These are phyloP conservation scores for Drosophila meridiana DNA, from an alignment of 2,888 invertebrate species.

Conservation along the genomic window DNA sequence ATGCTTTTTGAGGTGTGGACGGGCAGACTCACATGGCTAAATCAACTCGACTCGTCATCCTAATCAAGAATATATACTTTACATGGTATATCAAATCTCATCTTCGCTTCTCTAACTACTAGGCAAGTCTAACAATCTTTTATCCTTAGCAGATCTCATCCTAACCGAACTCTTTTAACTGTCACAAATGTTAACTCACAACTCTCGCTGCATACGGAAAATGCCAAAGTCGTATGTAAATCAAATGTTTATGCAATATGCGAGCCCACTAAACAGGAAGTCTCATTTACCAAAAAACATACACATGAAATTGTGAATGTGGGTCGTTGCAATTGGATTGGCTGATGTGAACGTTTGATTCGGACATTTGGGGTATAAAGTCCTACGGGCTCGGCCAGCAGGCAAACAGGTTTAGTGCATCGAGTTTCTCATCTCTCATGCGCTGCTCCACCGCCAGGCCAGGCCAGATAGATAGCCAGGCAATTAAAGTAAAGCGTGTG, in stretches of 20 bases:
- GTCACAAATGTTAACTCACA: neutral
- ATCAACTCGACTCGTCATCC: too few relatives aligned
- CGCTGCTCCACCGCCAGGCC: neutral
- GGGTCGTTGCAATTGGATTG: constrained; percentile 28
- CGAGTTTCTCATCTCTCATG: neutral
- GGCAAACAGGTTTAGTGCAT: constrained; percentile 28
- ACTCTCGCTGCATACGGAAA: constrained; percentile 50
- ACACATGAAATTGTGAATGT: constrained; percentile 18
- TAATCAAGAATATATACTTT: too few relatives aligned
- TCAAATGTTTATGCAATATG: constrained; percentile 48
- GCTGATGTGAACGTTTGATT: constrained; percentile 24
- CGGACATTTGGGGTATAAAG: neutral
- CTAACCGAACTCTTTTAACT: neutral
- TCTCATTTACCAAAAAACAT: constrained; percentile 30
- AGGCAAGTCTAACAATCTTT: neutral
- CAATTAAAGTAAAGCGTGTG: constrained; percentile 68
- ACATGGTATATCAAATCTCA: too few relatives aligned
- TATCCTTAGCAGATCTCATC: neutral
- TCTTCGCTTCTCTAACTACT: neutral
- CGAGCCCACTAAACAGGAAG: constrained; percentile 60
- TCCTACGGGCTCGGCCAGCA: constrained; percentile 25
- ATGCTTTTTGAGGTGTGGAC: too few relatives aligned
- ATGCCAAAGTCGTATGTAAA: constrained; percentile 28
- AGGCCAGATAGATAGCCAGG: neutral
- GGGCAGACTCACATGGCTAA: too few relatives aligned